Evolutionary conservation across 2,888 invertebrate species (phyloP).

Genomic region (Drosophila demipolita): DNA sequence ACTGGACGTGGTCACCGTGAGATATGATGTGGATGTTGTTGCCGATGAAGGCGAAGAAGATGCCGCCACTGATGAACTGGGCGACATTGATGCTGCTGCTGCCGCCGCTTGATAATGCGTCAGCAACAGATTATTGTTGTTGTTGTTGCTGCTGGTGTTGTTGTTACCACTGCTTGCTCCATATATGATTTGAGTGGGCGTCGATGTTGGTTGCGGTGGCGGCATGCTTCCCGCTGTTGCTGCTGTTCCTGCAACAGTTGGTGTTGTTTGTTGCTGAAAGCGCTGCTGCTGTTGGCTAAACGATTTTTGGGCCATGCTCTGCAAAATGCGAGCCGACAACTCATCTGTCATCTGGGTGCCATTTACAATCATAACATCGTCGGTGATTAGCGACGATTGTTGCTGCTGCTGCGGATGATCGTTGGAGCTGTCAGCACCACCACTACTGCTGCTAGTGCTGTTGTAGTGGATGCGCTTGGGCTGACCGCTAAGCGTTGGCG

Average conservation of each 20-base stretch:
- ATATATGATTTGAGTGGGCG: slow-evolving; percentile 60
- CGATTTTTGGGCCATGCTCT: slow-evolving; percentile 85
- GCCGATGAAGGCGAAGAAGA: slow-evolving; percentile 22
- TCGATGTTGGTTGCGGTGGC: slow-evolving; percentile 72
- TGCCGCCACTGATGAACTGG: slow-evolving; percentile 41
- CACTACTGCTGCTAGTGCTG: slow-evolving; percentile 49
- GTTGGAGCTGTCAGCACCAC: slow-evolving; percentile 40
- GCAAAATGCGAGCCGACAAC: slow-evolving; percentile 84
- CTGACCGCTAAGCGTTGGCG: slow-evolving; percentile 24
- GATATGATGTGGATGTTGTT: slow-evolving; percentile 38
- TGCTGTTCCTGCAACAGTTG: slow-evolving; percentile 45
- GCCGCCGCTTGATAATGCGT: slow-evolving; percentile 56
- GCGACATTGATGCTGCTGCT: slow-evolving; percentile 32
- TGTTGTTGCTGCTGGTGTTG: slow-evolving; percentile 23
- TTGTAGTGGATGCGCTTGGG: slow-evolving; percentile 60
- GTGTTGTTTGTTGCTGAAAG: slow-evolving; percentile 63
- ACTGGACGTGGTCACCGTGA: slow-evolving; percentile 52
- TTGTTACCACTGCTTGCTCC: slow-evolving; percentile 15
- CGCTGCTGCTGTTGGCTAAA: slow-evolving; percentile 76
- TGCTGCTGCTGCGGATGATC: slow-evolving; percentile 49
- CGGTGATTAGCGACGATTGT: slow-evolving; percentile 74
- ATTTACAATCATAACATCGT: slow-evolving; percentile 85
- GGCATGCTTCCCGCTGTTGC: slow-evolving; percentile 70
- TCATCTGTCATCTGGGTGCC: slow-evolving; percentile 85
- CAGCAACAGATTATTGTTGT: slow-evolving; percentile 56